A percentile compares a stretch with the other conserved stretches of the same genome.
phyloP scores from a whole-genome alignment of 2,797 vertebrate species.

The Setipinna tenuifilis region DNA sequence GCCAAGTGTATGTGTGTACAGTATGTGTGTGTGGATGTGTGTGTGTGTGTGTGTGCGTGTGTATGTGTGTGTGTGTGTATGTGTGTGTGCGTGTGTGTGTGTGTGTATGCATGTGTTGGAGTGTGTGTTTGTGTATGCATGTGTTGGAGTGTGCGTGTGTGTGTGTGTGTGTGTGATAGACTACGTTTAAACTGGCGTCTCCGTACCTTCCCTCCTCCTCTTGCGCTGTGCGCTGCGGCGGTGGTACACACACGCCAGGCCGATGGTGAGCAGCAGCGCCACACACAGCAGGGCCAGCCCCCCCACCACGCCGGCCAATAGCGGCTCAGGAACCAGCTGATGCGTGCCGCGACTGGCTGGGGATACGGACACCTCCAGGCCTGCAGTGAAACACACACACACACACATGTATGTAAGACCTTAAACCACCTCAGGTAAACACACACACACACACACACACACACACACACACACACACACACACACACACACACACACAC shows the following conservation, averaged over 20 bases:
- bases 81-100: not conserved
- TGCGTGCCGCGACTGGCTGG: slow-evolving; percentile 80
- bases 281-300: slow-evolving; percentile 87
- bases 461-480: no score
- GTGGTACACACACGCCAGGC: slow-evolving; percentile 83
- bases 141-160: not conserved
- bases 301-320: slow-evolving; percentile 85
- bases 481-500: no score
- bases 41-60: not conserved
- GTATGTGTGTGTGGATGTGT: not conserved
- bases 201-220: slow-evolving; percentile 72
- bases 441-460: no score
- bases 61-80: not conserved
- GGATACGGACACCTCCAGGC: slow-evolving; percentile 80
- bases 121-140: not conserved
- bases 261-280: slow-evolving; percentile 82
- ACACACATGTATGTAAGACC: no score
- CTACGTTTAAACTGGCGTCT: slow-evolving; percentile 27
- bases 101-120: not conserved
- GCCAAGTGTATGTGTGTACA: no score
- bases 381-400: slow-evolving; percentile 62
- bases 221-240: slow-evolving; percentile 71
- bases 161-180: not conserved
- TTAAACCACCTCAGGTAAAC: no score
- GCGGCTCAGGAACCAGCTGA: slow-evolving; percentile 78